phyloP scores from a whole-genome alignment of 2,113 vertebrate genomes.

The Progne subis region DNA sequence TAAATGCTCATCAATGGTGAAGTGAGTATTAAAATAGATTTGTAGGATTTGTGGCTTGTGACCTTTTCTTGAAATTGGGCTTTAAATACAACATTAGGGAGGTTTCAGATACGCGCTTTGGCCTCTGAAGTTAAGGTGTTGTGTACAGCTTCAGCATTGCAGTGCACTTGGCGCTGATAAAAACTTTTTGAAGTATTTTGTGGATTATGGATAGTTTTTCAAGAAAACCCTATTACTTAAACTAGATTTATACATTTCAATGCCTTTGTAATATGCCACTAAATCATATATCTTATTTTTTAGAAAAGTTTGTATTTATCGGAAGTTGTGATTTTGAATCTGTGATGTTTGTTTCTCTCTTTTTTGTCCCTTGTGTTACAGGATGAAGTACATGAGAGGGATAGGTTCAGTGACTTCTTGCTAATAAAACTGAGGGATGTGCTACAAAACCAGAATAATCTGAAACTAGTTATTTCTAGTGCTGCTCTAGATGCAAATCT shows the following conservation, averaged over 20 bases:
- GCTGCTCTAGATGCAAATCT: constrained; percentile 89
- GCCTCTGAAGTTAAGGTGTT: not conserved
- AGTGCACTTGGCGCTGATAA: not conserved
- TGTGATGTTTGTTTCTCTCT: not conserved
- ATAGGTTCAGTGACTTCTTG: constrained; percentile 93
- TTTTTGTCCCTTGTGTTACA: constrained; percentile 50
- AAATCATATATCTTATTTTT: not conserved
- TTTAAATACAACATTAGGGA: not conserved
- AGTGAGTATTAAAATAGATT: not conserved
- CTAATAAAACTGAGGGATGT: constrained; percentile 90
- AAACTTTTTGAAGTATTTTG: not conserved
- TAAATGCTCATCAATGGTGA: not conserved
- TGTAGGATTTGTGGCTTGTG: not conserved
- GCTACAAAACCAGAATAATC: constrained; percentile 78
- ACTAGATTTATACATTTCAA: not conserved
- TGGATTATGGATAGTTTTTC: not conserved
- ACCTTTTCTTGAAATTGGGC: not conserved
- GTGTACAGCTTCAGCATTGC: not conserved
- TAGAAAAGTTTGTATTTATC: accelerated
- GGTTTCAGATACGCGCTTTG: not conserved
- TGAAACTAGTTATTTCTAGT: constrained; percentile 92
- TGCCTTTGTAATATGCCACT: not conserved
- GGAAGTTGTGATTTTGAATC: not conserved
- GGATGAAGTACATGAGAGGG: constrained; percentile 97
- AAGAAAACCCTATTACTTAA: not conserved